phyloP scores from a whole-genome alignment of 2,888 invertebrate species.

The Archaeoteleia sp. region DNA sequence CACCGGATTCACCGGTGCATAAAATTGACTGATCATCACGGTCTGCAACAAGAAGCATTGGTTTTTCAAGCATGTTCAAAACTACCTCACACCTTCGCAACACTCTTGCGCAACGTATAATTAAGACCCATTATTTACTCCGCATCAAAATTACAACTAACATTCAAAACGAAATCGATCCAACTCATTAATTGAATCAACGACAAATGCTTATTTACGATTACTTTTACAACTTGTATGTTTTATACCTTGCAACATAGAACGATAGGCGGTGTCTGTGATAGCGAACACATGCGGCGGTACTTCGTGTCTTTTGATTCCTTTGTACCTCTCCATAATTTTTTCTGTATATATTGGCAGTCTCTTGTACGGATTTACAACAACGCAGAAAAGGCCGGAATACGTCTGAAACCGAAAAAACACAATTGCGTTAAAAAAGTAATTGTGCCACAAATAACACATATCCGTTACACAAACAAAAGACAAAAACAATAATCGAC shows the following conservation, averaged over 20 bases:
- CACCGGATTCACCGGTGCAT: constrained; percentile 99
- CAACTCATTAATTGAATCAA: too few relatives aligned
- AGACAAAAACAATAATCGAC: too few relatives aligned
- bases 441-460: too few relatives aligned
- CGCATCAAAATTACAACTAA: too few relatives aligned
- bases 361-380: constrained; percentile 99
- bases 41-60: constrained; percentile 79
- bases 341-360: constrained; percentile 99
- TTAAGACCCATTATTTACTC: too few relatives aligned
- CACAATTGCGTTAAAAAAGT: constrained; percentile 36
- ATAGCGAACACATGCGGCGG: constrained; percentile 99
- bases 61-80: constrained; percentile 1
- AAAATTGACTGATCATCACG: constrained; percentile 99
- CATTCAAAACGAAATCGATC: too few relatives aligned
- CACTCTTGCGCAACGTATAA: background rate
- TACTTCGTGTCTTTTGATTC: constrained; percentile 98
- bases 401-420: constrained; percentile 88
- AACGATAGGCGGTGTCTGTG: constrained; percentile 98
- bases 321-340: constrained; percentile 99
- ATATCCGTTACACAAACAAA: too few relatives aligned
- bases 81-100: background rate
- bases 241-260: constrained; percentile 95
- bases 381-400: constrained; percentile 99
- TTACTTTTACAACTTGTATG: background rate
- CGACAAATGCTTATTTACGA: too few relatives aligned